Evolutionary conservation across 2,888 invertebrate species (phyloP), one percentile per base, ranked within the genome.

Genomic region (Crepidodera aurea): DNA sequence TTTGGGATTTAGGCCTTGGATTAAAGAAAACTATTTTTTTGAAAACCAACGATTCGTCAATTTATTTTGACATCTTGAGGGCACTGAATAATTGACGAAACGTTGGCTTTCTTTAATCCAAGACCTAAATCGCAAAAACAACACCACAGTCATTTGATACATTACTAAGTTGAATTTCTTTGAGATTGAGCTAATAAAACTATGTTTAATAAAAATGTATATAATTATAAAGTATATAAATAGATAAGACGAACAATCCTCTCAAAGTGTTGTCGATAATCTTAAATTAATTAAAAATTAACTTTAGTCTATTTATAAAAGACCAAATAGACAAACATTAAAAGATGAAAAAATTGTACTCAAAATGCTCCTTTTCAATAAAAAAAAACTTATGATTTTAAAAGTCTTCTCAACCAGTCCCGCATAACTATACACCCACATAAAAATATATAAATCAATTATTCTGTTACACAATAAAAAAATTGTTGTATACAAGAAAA

Each of bases 261-360:
- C 40, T 27, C 51, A 53, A 51, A 59, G 15, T 50, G n/a, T 32
- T 57, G 6, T 29, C 29, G 40, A 51, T 42, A 60, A 55, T 50
- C 42, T 25, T 53, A 48, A 60, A 56, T 25, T 19, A 44, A 44
- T 39, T n/a, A 13, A 32, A 55, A 18, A 55, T 37, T 48, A 65
- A 59, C 42, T 57, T 60, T 59, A 60, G 34, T 61, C 60, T 40
- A 58, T 55, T 51, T 50, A 7, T 37, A 27, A n/a, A n/a, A 51
- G 40, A 59, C 55, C 25, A 46, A 56, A 61, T 46, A 66, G 63
- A 62, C n/a, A 50, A 57, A 66, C 66, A 66, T 64, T 15, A 55
- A 63, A 64, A 66, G 66, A 63, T 66, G 64, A 62, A 66, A 60
- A 64, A 66, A 34, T 66, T 66, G 66, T 66, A 66, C 66, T 66